A percentile compares a stretch with the other conserved stretches of the same genome.
Conservation (phyloP, 23 tunicate genomes). For the Aplidium turbinatum region DNA sequence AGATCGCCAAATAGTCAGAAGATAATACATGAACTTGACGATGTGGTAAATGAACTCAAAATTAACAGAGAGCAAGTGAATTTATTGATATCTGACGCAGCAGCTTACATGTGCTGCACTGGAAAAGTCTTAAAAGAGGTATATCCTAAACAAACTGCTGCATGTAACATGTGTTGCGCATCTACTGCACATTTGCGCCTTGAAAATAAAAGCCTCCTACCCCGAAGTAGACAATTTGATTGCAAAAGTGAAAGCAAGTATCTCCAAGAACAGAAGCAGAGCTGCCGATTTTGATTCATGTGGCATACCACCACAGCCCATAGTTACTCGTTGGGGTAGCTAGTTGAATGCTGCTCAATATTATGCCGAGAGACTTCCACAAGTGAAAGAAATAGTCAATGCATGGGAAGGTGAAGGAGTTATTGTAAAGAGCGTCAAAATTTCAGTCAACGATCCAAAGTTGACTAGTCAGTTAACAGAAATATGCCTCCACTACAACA, state of each 20-base stretch:
- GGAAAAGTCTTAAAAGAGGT: constrained; percentile 15
- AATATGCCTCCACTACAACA: no score
- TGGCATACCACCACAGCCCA: constrained; percentile 29
- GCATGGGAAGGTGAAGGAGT: no score
- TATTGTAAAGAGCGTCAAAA: no score
- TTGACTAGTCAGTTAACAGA: no score
- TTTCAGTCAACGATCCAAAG: no score
- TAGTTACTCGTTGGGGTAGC: constrained; percentile 31
- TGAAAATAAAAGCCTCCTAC: constrained; percentile 13
- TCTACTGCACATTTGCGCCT: constrained; percentile 24
- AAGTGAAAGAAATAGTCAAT: no score
- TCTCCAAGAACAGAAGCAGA: constrained; percentile 34
- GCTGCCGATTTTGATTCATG: constrained; percentile 24
- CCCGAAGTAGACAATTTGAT: constrained; percentile 33
- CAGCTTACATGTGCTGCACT: constrained; percentile 32
- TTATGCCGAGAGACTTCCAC: no score
- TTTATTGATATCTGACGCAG: constrained; percentile 38
- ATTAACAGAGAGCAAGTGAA: constrained; percentile 12
- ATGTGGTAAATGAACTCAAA: constrained; percentile 7
- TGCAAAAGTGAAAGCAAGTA: constrained; percentile 25
- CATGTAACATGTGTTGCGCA: constrained; percentile 16
- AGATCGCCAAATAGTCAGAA: constrained; percentile 19
- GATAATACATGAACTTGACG: constrained; percentile 35
- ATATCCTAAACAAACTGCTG: no score
- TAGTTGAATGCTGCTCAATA: constrained; percentile 26